Evolutionary conservation across 2,888 invertebrate species (phyloP).

Genomic region (Anthophora plumipes): DNA sequence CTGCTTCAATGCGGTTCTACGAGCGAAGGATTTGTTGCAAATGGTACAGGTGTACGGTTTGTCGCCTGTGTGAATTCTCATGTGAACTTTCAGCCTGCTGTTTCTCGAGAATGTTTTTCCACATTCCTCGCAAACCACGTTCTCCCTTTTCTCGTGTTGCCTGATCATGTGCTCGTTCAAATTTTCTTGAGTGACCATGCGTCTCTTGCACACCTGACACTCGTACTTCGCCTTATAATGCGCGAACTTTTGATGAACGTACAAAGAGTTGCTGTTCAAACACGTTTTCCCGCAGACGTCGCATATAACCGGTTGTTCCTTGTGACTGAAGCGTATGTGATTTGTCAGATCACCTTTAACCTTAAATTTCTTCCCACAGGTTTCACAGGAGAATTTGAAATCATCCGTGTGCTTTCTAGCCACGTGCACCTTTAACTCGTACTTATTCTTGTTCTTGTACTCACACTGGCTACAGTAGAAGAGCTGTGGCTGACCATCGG

Average conservation of each 20-base stretch:
- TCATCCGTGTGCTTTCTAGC: constrained; percentile 77
- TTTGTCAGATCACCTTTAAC: constrained; percentile 80
- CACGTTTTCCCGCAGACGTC: constrained; percentile 82
- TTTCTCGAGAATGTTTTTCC: constrained; percentile 82
- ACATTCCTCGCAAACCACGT: constrained; percentile 83
- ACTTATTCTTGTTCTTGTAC: constrained; percentile 77
- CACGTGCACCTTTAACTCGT: constrained; percentile 78
- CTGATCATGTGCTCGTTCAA: constrained; percentile 82
- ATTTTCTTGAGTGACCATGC: constrained; percentile 85
- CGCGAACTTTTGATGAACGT: constrained; percentile 82
- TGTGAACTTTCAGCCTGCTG: constrained; percentile 81
- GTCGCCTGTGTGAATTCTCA: constrained; percentile 82
- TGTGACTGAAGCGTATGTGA: constrained; percentile 79
- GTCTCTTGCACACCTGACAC: constrained; percentile 81
- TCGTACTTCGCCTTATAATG: constrained; percentile 83
- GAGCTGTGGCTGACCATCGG: constrained; percentile 58
- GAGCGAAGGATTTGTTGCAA: constrained; percentile 80
- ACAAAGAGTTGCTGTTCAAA: constrained; percentile 80
- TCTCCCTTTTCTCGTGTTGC: constrained; percentile 82
- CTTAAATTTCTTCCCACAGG: constrained; percentile 79
- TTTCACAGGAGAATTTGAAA: constrained; percentile 77
- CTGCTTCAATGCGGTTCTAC: constrained; percentile 81
- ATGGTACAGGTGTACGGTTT: constrained; percentile 80
- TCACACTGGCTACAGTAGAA: constrained; percentile 72
- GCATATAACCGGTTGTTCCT: constrained; percentile 78